Evolutionary conservation across 2,797 vertebrate species (phyloP).

Genomic region (Loris lydekkerianus): DNA sequence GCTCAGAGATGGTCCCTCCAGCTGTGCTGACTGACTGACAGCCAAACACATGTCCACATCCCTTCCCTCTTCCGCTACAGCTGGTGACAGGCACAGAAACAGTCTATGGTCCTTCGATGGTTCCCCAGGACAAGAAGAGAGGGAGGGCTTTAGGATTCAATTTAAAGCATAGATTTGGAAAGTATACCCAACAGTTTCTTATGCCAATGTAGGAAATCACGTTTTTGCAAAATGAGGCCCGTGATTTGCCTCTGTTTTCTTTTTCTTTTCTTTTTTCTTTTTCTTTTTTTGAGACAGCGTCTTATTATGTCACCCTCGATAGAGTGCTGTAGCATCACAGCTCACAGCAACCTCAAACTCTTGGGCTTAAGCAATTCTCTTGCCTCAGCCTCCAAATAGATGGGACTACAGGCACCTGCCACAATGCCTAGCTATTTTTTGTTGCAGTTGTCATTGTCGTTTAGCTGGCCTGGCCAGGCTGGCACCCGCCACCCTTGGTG

Average conservation of each 20-base stretch:
- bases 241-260: neutral
- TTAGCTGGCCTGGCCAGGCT: no score
- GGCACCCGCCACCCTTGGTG: no score
- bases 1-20: neutral
- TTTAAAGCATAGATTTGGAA: conserved; percentile 15
- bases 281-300: no score
- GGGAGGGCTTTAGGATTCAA: neutral
- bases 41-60: neutral
- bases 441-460: no score
- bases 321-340: no score
- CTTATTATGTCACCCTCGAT: no score
- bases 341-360: no score
- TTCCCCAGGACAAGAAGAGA: neutral
- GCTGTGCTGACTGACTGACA: neutral
- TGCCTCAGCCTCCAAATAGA: no score
- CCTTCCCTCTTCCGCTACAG: neutral
- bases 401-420: no score
- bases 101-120: neutral
- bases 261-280: neutral
- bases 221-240: neutral
- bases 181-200: neutral
- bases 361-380: no score
- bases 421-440: no score
- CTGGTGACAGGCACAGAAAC: neutral
- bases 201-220: neutral